Conservation (phyloP, 2,797 vertebrate species). For the Spheniscus humboldti region DNA sequence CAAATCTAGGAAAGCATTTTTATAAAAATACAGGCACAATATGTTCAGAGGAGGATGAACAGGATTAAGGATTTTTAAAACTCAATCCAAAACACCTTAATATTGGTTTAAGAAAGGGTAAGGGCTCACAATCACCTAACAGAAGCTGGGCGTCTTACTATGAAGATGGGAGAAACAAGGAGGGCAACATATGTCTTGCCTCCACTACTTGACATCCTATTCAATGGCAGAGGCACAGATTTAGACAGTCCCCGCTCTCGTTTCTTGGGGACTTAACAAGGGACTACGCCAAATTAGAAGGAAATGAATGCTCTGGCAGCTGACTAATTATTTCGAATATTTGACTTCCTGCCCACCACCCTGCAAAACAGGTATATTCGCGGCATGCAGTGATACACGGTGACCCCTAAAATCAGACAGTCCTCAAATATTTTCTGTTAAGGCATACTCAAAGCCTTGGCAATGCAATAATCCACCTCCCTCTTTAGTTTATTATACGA, state of each 20-base stretch:
- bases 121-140: background rate
- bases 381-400: background rate
- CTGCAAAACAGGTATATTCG: background rate
- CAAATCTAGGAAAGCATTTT: background rate
- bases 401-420: background rate
- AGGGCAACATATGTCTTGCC: background rate
- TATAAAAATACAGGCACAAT: background rate
- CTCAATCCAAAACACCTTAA: background rate
- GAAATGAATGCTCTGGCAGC: background rate
- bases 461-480: background rate
- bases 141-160: background rate
- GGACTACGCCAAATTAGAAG: background rate
- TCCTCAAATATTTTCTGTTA: background rate
- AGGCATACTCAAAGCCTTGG: background rate
- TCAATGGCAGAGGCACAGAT: background rate
- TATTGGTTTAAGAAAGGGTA: background rate
- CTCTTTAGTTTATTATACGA: slow-evolving; percentile 3
- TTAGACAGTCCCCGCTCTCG: background rate
- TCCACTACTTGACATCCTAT: background rate
- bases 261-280: background rate
- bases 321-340: background rate
- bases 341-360: background rate
- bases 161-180: background rate
- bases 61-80: slow-evolving; percentile 4
- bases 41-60: background rate